A percentile compares a stretch with the other conserved stretches of the same genome.
These are phyloP conservation scores for Catharus minimus DNA, from an alignment of 2,113 vertebrate species.

Conservation along the genomic window DNA sequence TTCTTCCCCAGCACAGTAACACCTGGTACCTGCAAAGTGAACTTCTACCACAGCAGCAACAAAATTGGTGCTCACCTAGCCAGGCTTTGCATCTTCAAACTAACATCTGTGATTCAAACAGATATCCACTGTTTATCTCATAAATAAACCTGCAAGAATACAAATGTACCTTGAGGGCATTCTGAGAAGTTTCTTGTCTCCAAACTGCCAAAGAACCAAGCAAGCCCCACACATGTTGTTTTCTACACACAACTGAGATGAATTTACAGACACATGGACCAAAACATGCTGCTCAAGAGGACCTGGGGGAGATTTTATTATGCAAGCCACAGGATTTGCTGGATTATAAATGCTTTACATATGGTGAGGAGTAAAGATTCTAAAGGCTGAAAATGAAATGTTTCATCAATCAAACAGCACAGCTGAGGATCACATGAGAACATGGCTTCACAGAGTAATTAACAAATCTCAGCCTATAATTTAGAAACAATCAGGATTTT, in stretches of 20 bases:
- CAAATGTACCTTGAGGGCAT: not conserved
- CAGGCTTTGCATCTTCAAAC: not conserved
- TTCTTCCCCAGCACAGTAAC: not conserved
- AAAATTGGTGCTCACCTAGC: not conserved
- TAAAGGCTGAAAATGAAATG: not conserved
- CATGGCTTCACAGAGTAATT: not conserved
- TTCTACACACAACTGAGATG: not conserved
- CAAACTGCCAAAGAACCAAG: not conserved
- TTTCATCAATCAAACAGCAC: not conserved
- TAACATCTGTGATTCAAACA: not conserved
- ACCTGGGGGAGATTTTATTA: not conserved
- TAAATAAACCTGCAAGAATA: not conserved
- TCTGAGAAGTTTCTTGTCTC: not conserved
- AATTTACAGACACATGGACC: not conserved
- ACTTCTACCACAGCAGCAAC: not conserved
- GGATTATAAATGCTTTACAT: not conserved
- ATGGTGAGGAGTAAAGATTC: not conserved
- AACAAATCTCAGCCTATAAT: not conserved
- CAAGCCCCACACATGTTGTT: not conserved
- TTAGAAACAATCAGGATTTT: not conserved
- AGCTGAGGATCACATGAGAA: not conserved
- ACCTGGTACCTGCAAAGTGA: not conserved
- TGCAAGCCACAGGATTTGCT: not conserved
- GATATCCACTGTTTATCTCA: not conserved
- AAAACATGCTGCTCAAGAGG: not conserved